Evolutionary conservation across 2,888 invertebrate genomes (phyloP).

Genomic region (Caenorhabditis sp.): DNA sequence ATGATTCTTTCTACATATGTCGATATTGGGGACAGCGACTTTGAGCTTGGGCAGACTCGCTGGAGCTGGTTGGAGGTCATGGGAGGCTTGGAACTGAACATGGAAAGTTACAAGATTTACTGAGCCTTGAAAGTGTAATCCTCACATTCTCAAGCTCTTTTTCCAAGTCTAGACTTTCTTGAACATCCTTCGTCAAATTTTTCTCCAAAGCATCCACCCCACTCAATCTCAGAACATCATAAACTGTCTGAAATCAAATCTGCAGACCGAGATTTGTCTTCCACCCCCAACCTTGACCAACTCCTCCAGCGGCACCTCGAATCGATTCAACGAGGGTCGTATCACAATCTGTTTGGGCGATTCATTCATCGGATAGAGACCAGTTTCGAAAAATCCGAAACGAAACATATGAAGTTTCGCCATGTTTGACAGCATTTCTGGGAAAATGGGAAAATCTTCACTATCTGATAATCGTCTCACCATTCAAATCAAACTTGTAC

Average conservation of each 20-base stretch:
- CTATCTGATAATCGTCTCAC: background rate
- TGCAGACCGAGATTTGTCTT: background rate
- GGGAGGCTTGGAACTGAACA: background rate
- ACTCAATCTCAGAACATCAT: background rate
- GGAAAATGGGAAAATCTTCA: background rate
- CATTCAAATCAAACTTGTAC: slow-evolving; percentile 24
- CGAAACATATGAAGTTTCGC: slow-evolving; percentile 9
- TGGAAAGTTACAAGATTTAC: background rate
- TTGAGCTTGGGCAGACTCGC: background rate
- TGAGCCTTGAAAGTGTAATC: too few species aligned
- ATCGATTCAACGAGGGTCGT: background rate
- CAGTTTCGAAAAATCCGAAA: slow-evolving; percentile 31
- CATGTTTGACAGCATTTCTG: slow-evolving; percentile 46
- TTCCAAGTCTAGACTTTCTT: slow-evolving; percentile 12
- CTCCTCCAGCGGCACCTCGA: background rate
- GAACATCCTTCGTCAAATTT: background rate
- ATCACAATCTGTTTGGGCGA: slow-evolving; percentile 19
- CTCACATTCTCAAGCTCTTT: background rate
- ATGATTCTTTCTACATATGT: slow-evolving; percentile 41
- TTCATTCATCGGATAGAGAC: background rate
- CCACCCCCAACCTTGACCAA: slow-evolving; percentile 10
- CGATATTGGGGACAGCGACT: slow-evolving; percentile 3
- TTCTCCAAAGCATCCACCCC: background rate
- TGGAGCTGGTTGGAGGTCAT: background rate
- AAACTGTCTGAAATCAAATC: background rate